Percentiles rank a stretch among this genome's conserved stretches.
Evolutionary conservation across 1,140 invertebrate genomes (phyloP).

Genomic region (Tetramorium alpestre): DNA sequence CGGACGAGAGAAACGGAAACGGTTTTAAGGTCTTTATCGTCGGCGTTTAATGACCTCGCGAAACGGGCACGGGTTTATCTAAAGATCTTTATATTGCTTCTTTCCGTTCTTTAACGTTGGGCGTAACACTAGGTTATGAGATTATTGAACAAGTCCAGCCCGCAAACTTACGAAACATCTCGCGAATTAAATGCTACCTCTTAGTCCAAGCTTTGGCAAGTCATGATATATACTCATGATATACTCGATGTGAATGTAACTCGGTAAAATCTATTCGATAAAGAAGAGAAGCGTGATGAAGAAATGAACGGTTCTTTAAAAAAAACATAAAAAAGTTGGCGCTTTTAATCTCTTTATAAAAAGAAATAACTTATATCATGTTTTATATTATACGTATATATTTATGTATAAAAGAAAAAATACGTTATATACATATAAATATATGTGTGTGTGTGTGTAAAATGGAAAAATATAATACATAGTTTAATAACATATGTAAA

Average conservation of each 20-base stretch:
- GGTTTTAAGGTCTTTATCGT: conserved; percentile 57
- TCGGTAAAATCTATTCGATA: neutral
- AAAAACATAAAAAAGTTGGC: neutral
- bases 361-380: neutral
- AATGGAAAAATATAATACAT: neutral
- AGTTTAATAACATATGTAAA: neutral
- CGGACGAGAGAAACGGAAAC: conserved; percentile 2
- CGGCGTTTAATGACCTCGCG: conserved; percentile 56
- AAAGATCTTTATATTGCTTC: conserved; percentile 64
- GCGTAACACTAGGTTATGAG: conserved; percentile 55
- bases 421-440: too few species aligned
- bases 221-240: neutral
- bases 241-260: neutral
- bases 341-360: neutral
- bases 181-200: conserved; percentile 23
- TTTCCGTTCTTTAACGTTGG: conserved; percentile 44
- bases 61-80: conserved; percentile 61
- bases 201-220: conserved; percentile 5
- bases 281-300: neutral
- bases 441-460: too few species aligned
- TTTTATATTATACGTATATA: neutral
- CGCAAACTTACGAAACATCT: conserved; percentile 37
- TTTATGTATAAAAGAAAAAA: too few species aligned
- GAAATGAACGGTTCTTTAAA: neutral
- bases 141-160: conserved; percentile 43